Conservation (phyloP, 2,797 vertebrate species). For the Cuculus canorus region DNA sequence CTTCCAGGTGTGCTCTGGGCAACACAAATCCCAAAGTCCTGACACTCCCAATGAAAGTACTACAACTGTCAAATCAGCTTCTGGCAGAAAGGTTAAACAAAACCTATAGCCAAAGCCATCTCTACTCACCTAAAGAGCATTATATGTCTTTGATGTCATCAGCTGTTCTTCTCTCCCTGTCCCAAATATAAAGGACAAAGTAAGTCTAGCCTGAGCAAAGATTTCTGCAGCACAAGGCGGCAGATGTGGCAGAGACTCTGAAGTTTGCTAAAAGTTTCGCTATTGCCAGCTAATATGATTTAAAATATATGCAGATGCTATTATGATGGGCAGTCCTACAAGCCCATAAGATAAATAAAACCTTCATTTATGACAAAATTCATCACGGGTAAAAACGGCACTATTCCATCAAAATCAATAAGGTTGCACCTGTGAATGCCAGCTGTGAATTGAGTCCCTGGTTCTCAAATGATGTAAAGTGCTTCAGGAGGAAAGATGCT, state of each 20-base stretch:
- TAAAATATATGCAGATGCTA: background rate
- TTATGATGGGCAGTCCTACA: background rate
- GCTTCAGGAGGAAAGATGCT: slow-evolving; percentile 71
- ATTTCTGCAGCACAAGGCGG: background rate
- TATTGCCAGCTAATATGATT: background rate
- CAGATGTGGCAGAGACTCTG: background rate
- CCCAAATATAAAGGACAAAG: background rate
- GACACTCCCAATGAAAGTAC: background rate
- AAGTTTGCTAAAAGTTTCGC: slow-evolving; percentile 3
- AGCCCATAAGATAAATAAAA: background rate
- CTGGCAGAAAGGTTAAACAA: background rate
- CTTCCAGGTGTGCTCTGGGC: background rate
- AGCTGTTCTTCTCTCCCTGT: background rate
- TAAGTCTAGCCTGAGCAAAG: background rate
- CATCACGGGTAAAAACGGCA: slow-evolving; percentile 16
- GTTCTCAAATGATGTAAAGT: slow-evolving; percentile 64
- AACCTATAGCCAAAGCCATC: background rate
- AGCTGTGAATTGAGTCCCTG: slow-evolving; percentile 60
- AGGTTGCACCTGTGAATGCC: slow-evolving; percentile 63
- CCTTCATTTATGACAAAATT: slow-evolving; percentile 16
- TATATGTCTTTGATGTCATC: background rate
- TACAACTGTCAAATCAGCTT: background rate
- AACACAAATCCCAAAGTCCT: background rate
- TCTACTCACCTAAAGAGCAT: background rate
- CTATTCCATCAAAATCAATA: slow-evolving; percentile 41